A percentile compares a stretch with the other conserved stretches of the same genome.
phyloP scores from a whole-genome alignment of 2,888 invertebrate species.

The Exocentrus adspersus region DNA sequence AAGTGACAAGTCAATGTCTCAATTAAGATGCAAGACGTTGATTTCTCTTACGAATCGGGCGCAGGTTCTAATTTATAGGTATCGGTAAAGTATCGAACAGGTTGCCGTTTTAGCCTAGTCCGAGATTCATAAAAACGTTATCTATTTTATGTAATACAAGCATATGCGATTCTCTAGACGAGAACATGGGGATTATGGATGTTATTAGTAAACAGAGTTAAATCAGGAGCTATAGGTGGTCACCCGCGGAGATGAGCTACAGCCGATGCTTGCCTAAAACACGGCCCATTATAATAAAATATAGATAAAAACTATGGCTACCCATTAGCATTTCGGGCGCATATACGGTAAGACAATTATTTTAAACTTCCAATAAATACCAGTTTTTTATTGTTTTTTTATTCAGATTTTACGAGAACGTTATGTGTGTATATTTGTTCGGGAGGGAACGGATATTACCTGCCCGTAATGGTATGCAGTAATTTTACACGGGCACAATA shows the following conservation, averaged over 20 bases:
- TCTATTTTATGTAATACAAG: too few species aligned
- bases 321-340: constrained; percentile 19
- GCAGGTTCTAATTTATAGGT: too few species aligned
- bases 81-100: too few species aligned
- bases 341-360: constrained; percentile 21
- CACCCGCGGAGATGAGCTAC: neutral
- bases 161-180: neutral
- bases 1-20: too few species aligned
- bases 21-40: too few species aligned
- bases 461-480: constrained; percentile 6
- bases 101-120: too few species aligned
- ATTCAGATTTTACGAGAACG: constrained; percentile 14
- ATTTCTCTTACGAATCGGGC: too few species aligned
- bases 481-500: constrained; percentile 9
- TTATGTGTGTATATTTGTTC: constrained; percentile 3
- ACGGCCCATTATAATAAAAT: constrained; percentile 14
- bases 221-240: constrained; percentile 20
- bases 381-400: constrained; percentile 17
- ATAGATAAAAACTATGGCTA: constrained; percentile 14
- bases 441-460: neutral
- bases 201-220: constrained; percentile 9
- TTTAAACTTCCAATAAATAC: constrained; percentile 14
- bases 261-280: neutral
- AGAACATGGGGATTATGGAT: neutral
- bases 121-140: too few species aligned